These are phyloP conservation scores for Colletes latitarsis DNA, from an alignment of 1,140 invertebrate species.

Conservation along the genomic window DNA sequence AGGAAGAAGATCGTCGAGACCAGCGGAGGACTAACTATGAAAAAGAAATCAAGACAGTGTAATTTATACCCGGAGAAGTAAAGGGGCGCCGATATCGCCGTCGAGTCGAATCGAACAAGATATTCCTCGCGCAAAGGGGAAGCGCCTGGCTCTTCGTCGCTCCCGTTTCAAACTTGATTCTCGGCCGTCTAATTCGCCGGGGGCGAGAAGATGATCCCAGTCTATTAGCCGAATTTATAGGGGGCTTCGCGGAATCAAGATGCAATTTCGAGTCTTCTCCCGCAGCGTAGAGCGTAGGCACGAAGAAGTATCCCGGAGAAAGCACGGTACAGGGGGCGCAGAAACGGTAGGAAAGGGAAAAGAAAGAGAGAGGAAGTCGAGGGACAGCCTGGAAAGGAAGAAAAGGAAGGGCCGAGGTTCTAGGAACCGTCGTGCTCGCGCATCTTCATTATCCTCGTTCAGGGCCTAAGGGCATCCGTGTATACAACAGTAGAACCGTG, in stretches of 20 bases:
- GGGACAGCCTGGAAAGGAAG: not conserved
- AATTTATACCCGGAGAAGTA: not conserved
- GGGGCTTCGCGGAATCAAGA: conserved; percentile 43
- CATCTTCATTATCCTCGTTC: conserved; percentile 71
- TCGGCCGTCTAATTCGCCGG: not conserved
- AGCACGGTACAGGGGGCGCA: not conserved
- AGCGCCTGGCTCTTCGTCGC: not conserved
- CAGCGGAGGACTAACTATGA: not conserved
- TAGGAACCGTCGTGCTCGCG: conserved; percentile 72
- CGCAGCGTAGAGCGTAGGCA: conserved; percentile 18
- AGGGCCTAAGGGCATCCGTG: conserved; percentile 55
- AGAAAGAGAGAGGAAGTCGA: conserved; percentile 19
- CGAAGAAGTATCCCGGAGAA: not conserved
- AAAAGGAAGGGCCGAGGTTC: conserved; percentile 50
- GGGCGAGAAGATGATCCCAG: conserved; percentile 21
- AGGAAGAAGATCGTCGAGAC: too few species aligned
- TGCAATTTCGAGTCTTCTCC: conserved; percentile 35
- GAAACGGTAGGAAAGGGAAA: not conserved
- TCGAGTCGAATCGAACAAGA: not conserved
- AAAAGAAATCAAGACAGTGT: not conserved
- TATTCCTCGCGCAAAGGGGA: conserved; percentile 6
- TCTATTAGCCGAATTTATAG: conserved; percentile 62
- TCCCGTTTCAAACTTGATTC: conserved; percentile 26
- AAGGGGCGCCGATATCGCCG: not conserved
- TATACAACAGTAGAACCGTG: conserved; percentile 60